Evolutionary conservation across 2,113 vertebrate species (phyloP).

Genomic region (Pelecanus crispus): DNA sequence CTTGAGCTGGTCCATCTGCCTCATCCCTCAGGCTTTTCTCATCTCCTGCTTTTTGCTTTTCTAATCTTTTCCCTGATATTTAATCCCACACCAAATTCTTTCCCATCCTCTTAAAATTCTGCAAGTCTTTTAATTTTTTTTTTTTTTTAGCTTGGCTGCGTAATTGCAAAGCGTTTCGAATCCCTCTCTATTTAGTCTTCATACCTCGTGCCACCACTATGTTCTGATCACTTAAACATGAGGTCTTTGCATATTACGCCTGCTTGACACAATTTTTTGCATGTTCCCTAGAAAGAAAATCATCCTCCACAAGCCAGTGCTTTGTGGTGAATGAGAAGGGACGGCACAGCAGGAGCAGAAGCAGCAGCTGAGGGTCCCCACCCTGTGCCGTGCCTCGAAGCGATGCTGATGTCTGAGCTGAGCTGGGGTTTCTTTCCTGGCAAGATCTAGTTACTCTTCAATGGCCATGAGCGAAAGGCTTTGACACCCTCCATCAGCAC

Average conservation of each 20-base stretch:
- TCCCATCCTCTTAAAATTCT: background rate
- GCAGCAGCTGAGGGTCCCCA: background rate
- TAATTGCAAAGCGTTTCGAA: background rate
- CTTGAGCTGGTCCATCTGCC: background rate
- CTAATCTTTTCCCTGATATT: background rate
- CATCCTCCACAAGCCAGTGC: background rate
- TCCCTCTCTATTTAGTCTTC: background rate
- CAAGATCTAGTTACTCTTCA: background rate
- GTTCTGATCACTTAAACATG: background rate
- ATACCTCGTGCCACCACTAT: background rate
- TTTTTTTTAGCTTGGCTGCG: background rate
- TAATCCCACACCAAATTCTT: background rate
- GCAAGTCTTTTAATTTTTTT: background rate
- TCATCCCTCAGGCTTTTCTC: background rate
- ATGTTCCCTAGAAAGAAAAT: background rate
- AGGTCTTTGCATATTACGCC: background rate
- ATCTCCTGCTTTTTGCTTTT: background rate
- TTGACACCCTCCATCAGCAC: background rate
- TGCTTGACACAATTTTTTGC: background rate
- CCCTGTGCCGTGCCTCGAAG: background rate
- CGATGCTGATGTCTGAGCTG: accelerated
- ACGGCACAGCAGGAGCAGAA: background rate
- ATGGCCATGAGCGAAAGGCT: accelerated
- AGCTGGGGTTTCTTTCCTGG: background rate
- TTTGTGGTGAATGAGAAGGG: background rate